Percentiles rank a stretch among this genome's conserved stretches.
Evolutionary conservation across 2,888 invertebrate species (phyloP).

Genomic region (Oxystoma pomonae): DNA sequence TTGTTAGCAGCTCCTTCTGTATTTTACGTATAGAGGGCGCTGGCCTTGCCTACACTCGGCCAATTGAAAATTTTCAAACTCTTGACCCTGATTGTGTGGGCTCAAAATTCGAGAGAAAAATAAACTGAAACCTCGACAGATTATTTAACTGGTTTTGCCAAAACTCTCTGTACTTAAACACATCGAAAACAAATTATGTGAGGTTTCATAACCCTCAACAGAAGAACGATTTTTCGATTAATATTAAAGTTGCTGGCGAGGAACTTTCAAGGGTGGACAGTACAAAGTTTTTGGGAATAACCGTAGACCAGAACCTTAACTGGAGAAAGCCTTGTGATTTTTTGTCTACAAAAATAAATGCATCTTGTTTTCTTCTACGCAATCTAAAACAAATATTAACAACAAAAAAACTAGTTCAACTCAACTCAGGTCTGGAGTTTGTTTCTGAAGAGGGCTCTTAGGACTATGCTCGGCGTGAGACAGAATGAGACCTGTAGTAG

Average conservation of each 20-base stretch:
- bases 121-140: too few relatives aligned
- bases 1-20: too few relatives aligned
- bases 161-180: conserved; percentile 1
- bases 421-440: background rate
- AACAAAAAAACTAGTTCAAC: background rate
- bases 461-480: background rate
- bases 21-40: too few relatives aligned
- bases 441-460: background rate
- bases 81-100: too few relatives aligned
- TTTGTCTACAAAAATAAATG: too few relatives aligned
- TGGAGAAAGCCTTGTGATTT: background rate
- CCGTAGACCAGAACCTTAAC: background rate
- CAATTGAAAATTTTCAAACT: too few relatives aligned
- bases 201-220: background rate
- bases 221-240: background rate
- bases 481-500: background rate
- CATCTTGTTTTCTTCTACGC: too few relatives aligned
- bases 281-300: too few relatives aligned
- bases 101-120: too few relatives aligned
- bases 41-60: too few relatives aligned
- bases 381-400: background rate
- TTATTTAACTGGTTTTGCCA: background rate
- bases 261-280: background rate
- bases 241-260: background rate
- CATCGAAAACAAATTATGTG: background rate